A percentile compares a stretch with the other conserved stretches of the same genome.
Conservation (phyloP, 2,797 vertebrate species). For the Pseudochromis fuscus region DNA sequence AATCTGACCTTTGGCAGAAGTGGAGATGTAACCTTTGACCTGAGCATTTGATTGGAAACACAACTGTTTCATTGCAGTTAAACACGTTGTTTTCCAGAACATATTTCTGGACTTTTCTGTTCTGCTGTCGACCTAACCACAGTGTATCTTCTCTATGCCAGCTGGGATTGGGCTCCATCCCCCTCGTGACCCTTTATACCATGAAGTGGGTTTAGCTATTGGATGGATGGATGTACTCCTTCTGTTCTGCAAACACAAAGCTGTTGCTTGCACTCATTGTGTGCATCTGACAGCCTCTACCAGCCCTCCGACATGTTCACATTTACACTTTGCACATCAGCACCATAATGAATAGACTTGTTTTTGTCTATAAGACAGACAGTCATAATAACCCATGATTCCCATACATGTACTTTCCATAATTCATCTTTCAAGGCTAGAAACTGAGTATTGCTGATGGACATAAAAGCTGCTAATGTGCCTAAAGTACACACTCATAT, state of each 20-base stretch:
- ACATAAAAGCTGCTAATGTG: constrained; percentile 27
- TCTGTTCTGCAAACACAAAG: constrained; percentile 32
- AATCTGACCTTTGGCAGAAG: constrained; percentile 39
- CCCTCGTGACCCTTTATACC: too few species aligned
- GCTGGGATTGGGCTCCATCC: too few species aligned
- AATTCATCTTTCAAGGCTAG: constrained; percentile 24
- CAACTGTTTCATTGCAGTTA: constrained; percentile 20
- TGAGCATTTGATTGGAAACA: constrained; percentile 15
- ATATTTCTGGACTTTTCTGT: constrained; percentile 23
- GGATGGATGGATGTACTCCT: too few species aligned
- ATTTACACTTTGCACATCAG: constrained; percentile 5
- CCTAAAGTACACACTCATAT: constrained; percentile 28
- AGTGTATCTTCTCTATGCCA: too few species aligned
- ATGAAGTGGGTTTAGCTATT: too few species aligned
- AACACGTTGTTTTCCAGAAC: neutral
- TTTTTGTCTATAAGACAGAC: constrained; percentile 10
- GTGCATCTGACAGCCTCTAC: neutral
- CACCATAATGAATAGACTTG: constrained; percentile 20
- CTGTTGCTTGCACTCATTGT: constrained; percentile 25
- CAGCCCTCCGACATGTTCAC: constrained; percentile 32
- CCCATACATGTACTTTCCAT: constrained; percentile 24
- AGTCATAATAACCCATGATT: constrained; percentile 26
- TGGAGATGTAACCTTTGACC: constrained; percentile 37
- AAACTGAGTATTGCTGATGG: neutral
- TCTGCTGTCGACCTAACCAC: too few species aligned